Conservation (phyloP, 2,888 invertebrate species). For the Timema podura region DNA sequence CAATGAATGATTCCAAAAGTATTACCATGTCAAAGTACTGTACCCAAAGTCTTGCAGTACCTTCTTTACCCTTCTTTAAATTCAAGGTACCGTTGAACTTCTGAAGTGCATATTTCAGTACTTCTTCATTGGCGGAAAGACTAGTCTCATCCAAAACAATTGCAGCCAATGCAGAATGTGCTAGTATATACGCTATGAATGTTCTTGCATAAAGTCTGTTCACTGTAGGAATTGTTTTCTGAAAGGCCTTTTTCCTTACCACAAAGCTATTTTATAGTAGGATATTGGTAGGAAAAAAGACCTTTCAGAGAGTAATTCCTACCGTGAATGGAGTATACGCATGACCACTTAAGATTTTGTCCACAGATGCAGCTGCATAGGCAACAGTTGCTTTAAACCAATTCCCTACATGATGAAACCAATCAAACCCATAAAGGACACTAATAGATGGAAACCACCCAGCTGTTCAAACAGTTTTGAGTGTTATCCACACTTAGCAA, state of each 20-base stretch:
- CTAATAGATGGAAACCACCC: not conserved
- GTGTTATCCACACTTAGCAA: not conserved
- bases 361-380: not conserved
- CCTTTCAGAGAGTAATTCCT: no score
- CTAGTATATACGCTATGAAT: not conserved
- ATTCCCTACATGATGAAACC: not conserved
- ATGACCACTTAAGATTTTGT: not conserved
- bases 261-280: no score
- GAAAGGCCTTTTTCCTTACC: no score
- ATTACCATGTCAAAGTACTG: not conserved
- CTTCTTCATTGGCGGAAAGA: not conserved
- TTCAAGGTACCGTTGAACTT: not conserved
- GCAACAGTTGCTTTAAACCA: not conserved
- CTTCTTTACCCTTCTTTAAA: not conserved
- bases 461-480: not conserved
- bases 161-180: not conserved
- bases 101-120: not conserved
- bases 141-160: not conserved
- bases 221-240: no score
- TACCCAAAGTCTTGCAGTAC: not conserved
- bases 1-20: not conserved
- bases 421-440: not conserved
- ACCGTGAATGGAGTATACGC: no score
- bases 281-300: no score
- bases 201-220: not conserved